These are phyloP conservation scores for Microplitis demolitor DNA, from an alignment of 1,140 invertebrate species.

Conservation along the genomic window DNA sequence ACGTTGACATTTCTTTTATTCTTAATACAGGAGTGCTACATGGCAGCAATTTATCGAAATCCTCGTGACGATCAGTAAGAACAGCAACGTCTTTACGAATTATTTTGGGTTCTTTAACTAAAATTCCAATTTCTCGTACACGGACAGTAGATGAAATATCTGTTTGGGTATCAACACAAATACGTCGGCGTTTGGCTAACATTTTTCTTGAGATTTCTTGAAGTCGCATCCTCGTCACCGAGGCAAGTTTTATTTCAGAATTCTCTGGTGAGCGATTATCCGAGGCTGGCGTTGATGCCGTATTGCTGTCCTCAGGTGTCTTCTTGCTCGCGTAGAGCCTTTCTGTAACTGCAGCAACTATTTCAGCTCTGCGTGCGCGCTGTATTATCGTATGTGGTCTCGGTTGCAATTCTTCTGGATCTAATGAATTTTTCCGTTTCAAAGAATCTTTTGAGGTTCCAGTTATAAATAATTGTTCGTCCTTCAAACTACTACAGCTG, in stretches of 20 bases:
- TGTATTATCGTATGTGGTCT: slow-evolving; percentile 44
- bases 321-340: slow-evolving; percentile 69
- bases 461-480: slow-evolving; percentile 41
- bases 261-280: slow-evolving; percentile 45
- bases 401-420: slow-evolving; percentile 32
- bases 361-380: slow-evolving; percentile 63
- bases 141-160: slow-evolving; percentile 58
- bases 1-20: slow-evolving; percentile 51
- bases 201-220: slow-evolving; percentile 58
- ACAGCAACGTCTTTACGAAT: slow-evolving; percentile 41
- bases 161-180: slow-evolving; percentile 69
- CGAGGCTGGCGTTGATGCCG: slow-evolving; percentile 50
- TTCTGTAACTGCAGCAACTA: slow-evolving; percentile 72
- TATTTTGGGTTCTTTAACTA: slow-evolving; percentile 42
- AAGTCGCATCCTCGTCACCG: slow-evolving; percentile 47
- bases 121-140: slow-evolving; percentile 64
- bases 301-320: slow-evolving; percentile 62
- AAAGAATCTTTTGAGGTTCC: slow-evolving; percentile 28
- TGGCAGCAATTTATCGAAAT: slow-evolving; percentile 30
- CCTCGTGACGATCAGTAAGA: slow-evolving; percentile 49
- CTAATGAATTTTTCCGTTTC: slow-evolving; percentile 39
- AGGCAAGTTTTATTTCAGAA: slow-evolving; percentile 40
- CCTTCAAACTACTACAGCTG: slow-evolving; percentile 48
- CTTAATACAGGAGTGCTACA: slow-evolving; percentile 32
- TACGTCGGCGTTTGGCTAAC: slow-evolving; percentile 60